Base-by-base conservation (phyloP, 1,140 invertebrate species). In the Zaprionus inermis region DNA sequence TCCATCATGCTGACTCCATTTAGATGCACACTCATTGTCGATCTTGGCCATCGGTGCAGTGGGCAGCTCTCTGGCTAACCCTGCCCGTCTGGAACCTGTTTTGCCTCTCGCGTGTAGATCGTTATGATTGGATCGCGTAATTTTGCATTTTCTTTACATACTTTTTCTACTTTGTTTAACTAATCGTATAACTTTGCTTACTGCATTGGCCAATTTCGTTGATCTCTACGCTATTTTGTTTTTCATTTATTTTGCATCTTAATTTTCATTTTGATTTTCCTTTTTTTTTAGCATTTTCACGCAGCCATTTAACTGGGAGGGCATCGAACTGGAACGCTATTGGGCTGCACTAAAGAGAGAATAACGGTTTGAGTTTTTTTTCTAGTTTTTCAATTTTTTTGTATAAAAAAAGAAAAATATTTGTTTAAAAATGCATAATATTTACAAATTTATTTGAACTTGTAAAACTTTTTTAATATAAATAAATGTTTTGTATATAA, bases 31-130 rank as follows among this genome's bases (percentile, higher is more conserved):
- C 72, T 83, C 84, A 89, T 81, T 89, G 84, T 89, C 84, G 80
- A 88, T 84, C 84, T 88, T 88, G 84, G 84, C 84, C 84, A 88
- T 78, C 84, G 84, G 80, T 84, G 85, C 85, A 88, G 84, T 88
- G 84, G 84, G 79, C 79, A 88, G 67, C 18, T 36, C 55, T 16
- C 68, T 41, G 61, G 49, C 76, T 76, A 56, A 22, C 46, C 2
- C 46, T 52, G 28, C 14, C 34, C n/a, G 20, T 41, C 55, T 64
- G 80, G 67, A 88, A 88, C 83, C 80, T 80, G 73, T 83, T 80
- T 79, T 61, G 55, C 24, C 49, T 32, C 66, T 67, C 69, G 54
- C 72, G 60, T 34, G 28, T 14, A 28, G 22, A 28, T 41, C 32
- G 34, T 79, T 68, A 63, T 34, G 34, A 51, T 14, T 44, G 16